phyloP scores from a whole-genome alignment of 2,797 vertebrate species.

The Mus spretus region DNA sequence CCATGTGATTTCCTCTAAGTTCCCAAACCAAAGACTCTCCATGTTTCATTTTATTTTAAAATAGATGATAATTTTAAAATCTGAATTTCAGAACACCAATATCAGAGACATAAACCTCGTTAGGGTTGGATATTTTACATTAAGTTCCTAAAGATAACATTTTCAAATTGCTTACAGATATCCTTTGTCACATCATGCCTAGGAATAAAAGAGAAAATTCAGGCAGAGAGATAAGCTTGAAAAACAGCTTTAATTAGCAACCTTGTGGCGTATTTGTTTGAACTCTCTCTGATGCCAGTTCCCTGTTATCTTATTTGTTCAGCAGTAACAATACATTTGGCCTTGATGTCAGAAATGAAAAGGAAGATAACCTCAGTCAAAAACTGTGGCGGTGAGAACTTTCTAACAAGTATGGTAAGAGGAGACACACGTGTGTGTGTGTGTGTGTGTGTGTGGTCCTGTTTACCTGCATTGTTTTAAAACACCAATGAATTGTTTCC shows the following conservation, averaged over 20 bases:
- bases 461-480: not conserved
- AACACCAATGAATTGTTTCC: not conserved
- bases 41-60: not conserved
- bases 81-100: not conserved
- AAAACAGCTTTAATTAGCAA: not conserved
- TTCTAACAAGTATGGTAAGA: not conserved
- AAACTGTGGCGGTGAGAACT: not conserved
- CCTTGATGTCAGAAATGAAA: not conserved
- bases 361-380: not conserved
- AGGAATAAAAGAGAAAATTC: not conserved
- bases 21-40: not conserved
- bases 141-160: not conserved
- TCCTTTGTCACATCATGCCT: not conserved
- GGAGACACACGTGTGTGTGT: not conserved
- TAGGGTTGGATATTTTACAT: not conserved
- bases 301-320: not conserved
- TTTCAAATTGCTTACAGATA: not conserved
- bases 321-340: not conserved
- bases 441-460: not conserved
- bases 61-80: not conserved
- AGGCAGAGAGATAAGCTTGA: not conserved
- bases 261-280: not conserved
- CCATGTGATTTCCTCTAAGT: not conserved
- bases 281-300: not conserved
- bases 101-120: not conserved